Conservation (phyloP, 2,797 vertebrate genomes). For the Malacoctenus gilli region DNA sequence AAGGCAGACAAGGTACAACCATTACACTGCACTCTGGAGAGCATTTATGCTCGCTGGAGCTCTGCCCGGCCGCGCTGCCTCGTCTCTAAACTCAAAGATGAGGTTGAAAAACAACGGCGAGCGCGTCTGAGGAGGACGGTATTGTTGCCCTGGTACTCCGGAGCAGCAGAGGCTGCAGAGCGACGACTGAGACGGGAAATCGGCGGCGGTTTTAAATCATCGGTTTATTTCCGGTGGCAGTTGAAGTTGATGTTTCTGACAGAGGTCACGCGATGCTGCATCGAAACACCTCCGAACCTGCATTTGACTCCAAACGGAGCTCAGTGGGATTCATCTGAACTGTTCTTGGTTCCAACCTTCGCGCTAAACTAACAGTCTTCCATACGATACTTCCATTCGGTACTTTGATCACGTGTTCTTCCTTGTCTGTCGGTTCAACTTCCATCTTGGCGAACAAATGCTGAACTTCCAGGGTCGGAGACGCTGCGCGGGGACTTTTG, state of each 20-base stretch:
- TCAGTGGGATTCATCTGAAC: too few species aligned
- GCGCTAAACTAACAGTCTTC: too few species aligned
- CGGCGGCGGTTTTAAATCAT: neutral
- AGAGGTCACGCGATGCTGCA: neutral
- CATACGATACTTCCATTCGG: too few species aligned
- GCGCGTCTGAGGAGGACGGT: too few species aligned
- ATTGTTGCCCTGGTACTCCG: slow-evolving; percentile 12
- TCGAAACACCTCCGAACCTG: too few species aligned
- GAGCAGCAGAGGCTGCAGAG: slow-evolving; percentile 4
- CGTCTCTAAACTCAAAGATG: slow-evolving; percentile 18
- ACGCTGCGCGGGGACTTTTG: slow-evolving; percentile 35
- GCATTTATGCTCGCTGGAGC: slow-evolving; percentile 34
- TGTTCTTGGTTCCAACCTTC: too few species aligned
- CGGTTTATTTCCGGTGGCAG: too few species aligned
- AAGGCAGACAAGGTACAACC: slow-evolving; percentile 60
- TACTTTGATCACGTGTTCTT: too few species aligned
- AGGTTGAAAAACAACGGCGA: slow-evolving; percentile 3
- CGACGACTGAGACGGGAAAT: slow-evolving; percentile 1
- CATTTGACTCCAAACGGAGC: neutral
- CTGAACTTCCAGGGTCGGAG: slow-evolving; percentile 44
- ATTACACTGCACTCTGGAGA: slow-evolving; percentile 52
- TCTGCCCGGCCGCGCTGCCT: slow-evolving; percentile 7
- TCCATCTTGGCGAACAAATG: slow-evolving; percentile 56
- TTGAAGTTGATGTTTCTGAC: neutral
- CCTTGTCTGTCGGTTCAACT: slow-evolving; percentile 25